Percentiles rank a stretch among this genome's conserved stretches.
Evolutionary conservation across 2,888 invertebrate species (phyloP).

Genomic region (Parnassius glacialis): DNA sequence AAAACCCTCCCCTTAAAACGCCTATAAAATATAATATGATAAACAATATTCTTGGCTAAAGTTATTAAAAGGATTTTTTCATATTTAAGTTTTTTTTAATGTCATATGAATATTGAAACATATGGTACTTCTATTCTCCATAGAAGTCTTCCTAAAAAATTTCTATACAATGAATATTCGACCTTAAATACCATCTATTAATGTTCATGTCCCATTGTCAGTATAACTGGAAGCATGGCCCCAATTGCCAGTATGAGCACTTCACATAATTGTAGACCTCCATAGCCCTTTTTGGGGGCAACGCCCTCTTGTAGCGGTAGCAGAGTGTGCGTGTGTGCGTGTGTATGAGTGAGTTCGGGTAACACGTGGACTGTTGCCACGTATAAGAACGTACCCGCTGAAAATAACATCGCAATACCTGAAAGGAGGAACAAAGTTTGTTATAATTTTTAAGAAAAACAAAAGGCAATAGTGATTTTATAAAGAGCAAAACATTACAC

Average conservation of each 20-base stretch:
- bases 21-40: too few relatives aligned
- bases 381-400: slow-evolving; percentile 98
- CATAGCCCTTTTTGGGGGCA: slow-evolving; percentile 52
- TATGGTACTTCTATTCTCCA: too few relatives aligned
- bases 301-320: slow-evolving; percentile 60
- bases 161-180: neutral
- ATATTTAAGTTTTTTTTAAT: too few relatives aligned
- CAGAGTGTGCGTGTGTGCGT: slow-evolving; percentile 62
- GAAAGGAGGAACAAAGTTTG: slow-evolving; percentile 31
- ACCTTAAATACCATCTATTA: slow-evolving; percentile 53
- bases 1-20: too few relatives aligned
- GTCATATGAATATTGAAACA: too few relatives aligned
- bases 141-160: neutral
- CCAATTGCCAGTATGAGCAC: slow-evolving; percentile 92
- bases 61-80: too few relatives aligned
- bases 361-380: slow-evolving; percentile 99
- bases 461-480: too few relatives aligned
- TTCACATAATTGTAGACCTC: slow-evolving; percentile 88
- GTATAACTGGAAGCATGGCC: slow-evolving; percentile 91
- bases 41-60: too few relatives aligned
- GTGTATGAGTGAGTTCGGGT: slow-evolving; percentile 90
- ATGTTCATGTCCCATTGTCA: slow-evolving; percentile 96
- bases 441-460: too few relatives aligned
- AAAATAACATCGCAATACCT: slow-evolving; percentile 98
- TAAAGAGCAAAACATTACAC: too few relatives aligned